Evolutionary conservation across 2,888 invertebrate species (phyloP), one percentile per base, ranked within the genome.

Genomic region (Gonocerus acuteangulatus): DNA sequence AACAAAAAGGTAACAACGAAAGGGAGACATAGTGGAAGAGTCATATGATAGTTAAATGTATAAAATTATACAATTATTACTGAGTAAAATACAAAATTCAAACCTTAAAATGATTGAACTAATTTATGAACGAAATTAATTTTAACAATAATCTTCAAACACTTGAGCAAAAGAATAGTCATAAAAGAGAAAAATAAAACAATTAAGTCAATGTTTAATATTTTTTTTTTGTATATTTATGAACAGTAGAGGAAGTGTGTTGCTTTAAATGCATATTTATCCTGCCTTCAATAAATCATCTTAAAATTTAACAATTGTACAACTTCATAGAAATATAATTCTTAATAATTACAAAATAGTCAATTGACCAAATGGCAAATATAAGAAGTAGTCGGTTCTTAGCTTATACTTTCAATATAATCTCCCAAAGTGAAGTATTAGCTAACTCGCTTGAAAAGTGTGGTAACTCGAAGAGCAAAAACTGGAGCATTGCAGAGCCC

Each of bases 1-100:
- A 54, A 54, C 42, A 21, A 57, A 57, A 57, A 47, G 57, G 47
- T 57, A 57, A 57, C 57, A 57, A 57, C 32, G 22, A 57, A 45
- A 47, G 57, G 57, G 16, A 57, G 57, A 57, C 57, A 16, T 45
- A 32, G 27, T 57, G 57, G 57, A 57, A 57, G 57, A 47, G 34
- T 57, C 57, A 54, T 19, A 54, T 51, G 34, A 34, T 51, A 51
- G 51, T 34, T 51, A 27, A 51, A 36, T 51, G 32, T 51, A 51
- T 51, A 51, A 51, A 51, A 51, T 51, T 51, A 51, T 48, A 48
- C 27, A 48, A 48, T 51, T 36, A 51, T 27, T 27, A 27, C 19
- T 51, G 19, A 34, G 34, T 51, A 51, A 51, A 51, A 54, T 51
- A 51, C 51, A 51, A 42, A 42, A 54, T 42, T 36, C 9, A 42